Percentiles rank a stretch among this genome's conserved stretches.
Evolutionary conservation across 2,797 vertebrate species (phyloP).

Genomic region (Coreius guichenoti): DNA sequence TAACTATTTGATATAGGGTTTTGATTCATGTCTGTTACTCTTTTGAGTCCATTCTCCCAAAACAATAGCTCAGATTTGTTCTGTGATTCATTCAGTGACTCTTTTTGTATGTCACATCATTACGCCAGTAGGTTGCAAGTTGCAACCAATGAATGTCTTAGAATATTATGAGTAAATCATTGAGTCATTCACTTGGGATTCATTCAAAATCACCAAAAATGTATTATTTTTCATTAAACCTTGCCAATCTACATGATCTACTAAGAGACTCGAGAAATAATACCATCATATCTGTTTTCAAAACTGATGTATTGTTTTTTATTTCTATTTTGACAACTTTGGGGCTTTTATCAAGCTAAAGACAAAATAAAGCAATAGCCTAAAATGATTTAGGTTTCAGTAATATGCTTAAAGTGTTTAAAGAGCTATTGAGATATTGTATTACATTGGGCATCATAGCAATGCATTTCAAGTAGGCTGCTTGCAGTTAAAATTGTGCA

Average conservation of each 20-base stretch:
- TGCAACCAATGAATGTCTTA: neutral
- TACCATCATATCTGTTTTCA: neutral
- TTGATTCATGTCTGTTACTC: neutral
- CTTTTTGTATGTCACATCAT: neutral
- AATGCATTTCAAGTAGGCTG: constrained; percentile 7
- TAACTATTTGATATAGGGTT: neutral
- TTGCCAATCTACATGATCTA: neutral
- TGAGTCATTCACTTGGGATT: neutral
- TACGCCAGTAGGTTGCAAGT: neutral
- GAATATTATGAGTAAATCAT: neutral
- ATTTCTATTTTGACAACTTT: neutral
- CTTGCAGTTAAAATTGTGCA: neutral
- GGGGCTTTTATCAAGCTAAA: neutral
- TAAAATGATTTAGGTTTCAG: neutral
- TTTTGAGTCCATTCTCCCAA: neutral
- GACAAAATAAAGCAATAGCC: neutral
- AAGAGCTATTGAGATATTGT: neutral
- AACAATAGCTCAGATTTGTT: neutral
- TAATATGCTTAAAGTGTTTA: neutral
- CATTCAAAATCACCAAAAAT: neutral
- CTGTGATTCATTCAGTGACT: constrained; percentile 1
- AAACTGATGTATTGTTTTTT: neutral
- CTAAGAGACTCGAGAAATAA: neutral
- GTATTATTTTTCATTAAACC: neutral
- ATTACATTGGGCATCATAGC: neutral